These are phyloP conservation scores for Pristionchus fissidentatus DNA, from an alignment of 2,888 invertebrate species.

Conservation along the genomic window DNA sequence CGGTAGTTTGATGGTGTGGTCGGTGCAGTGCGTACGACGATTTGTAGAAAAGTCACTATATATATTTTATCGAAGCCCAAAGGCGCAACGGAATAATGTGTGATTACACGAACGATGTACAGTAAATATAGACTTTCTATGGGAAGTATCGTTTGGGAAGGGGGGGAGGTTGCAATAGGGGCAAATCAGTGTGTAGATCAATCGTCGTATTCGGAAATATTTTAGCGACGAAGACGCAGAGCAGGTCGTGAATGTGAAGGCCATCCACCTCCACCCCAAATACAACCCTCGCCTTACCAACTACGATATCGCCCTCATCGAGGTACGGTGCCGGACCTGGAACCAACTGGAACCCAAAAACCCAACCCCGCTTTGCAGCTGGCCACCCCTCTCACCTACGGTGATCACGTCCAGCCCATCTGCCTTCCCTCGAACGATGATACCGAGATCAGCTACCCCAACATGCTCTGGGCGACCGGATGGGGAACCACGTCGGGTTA, in stretches of 20 bases:
- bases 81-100: too few species aligned
- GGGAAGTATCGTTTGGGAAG: too few species aligned
- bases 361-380: constrained; percentile 1
- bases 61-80: too few species aligned
- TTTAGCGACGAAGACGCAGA: constrained; percentile 46
- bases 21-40: neutral
- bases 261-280: constrained; percentile 52
- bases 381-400: constrained; percentile 39
- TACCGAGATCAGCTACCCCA: constrained; percentile 37
- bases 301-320: constrained; percentile 54
- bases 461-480: constrained; percentile 51
- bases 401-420: constrained; percentile 52
- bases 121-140: too few species aligned
- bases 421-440: constrained; percentile 51
- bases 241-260: constrained; percentile 48
- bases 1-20: neutral
- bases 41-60: too few species aligned
- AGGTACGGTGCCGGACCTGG: constrained; percentile 42
- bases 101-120: too few species aligned
- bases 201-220: neutral
- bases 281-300: constrained; percentile 31
- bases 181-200: neutral
- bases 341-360: neutral
- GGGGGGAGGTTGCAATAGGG: too few species aligned
- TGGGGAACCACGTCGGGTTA: constrained; percentile 52